Evolutionary conservation across 23 tunicate species (phyloP).

Genomic region (Trididemnum nubilum): DNA sequence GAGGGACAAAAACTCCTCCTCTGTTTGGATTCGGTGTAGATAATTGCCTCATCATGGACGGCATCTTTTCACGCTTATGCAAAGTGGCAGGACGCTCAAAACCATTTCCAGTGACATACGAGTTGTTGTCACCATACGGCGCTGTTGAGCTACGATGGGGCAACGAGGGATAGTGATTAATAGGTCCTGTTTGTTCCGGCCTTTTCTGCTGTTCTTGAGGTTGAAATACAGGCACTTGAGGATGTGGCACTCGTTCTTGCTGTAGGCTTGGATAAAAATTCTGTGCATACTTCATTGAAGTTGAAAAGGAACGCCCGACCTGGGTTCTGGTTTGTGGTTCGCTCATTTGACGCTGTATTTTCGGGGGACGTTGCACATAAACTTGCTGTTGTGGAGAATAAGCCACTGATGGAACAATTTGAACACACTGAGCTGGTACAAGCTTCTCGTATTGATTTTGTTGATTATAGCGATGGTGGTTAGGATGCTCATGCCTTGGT

Average conservation of each 20-base stretch:
- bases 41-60: conserved; percentile 40
- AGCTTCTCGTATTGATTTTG: conserved; percentile 19
- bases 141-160: conserved; percentile 48
- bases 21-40: conserved; percentile 33
- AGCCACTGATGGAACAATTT: not conserved
- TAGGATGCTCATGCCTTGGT: conserved; percentile 27
- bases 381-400: conserved; percentile 24
- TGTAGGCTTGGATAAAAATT: conserved; percentile 56
- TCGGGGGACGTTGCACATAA: not conserved
- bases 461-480: conserved; percentile 6
- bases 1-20: conserved; percentile 1
- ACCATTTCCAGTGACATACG: conserved; percentile 13
- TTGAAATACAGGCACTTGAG: not conserved
- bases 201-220: not conserved
- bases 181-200: conserved; percentile 11
- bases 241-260: conserved; percentile 19
- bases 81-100: conserved; percentile 53
- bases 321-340: not conserved
- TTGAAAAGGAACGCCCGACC: not conserved
- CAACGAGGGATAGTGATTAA: conserved; percentile 60
- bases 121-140: conserved; percentile 42
- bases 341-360: conserved; percentile 26
- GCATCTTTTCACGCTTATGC: conserved; percentile 51
- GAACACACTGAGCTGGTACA: conserved; percentile 11
- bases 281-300: conserved; percentile 11